Evolutionary conservation across 2,888 invertebrate genomes (phyloP), one percentile per base, ranked within the genome.

Genomic region (Andrena chrysosceles): DNA sequence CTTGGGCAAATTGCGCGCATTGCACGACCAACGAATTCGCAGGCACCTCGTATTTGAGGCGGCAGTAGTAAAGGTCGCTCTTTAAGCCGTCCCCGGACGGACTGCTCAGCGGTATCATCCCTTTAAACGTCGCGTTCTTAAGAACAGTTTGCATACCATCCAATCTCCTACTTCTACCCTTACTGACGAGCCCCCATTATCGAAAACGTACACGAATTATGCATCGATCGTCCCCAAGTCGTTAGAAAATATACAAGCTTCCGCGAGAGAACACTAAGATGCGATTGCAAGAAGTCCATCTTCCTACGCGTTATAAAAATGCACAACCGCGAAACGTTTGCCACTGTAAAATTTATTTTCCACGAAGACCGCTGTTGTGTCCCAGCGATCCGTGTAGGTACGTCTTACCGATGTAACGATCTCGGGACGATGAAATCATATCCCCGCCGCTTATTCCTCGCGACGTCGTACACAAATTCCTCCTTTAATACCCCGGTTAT

Each of bases 1-100:
- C 72, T 69, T 56, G 26, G 69, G 74, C 66, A 77, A 85, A 85
- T 85, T 77, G 77, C 75, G 31, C 72, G n/a, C 48, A 35, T 64
- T 66, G 42, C 54, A n/a, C 8, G 8, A 33, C 59, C 62, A 67
- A 80, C 70, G 70, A 71, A 76, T 70, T 67, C 67, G 56, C 52
- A 42, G 31, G 4, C 56, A 23, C 26, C 69, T 49, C 6, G 13
- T 49, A 49, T 20, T 74, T 33, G 23, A 16, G 42, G 7, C 67
- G 6, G 10, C 23, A 29, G n/a, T 35, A 13, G 63, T 33, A 6
- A 31, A 74, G 23, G 59, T 56, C 62, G 48, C 7, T 52, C 63
- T 74, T 42, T 68, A 56, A 67, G 20, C n/a, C 16, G 54, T 56
- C 35, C 62, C 52, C 64, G n/a, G 13, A 0, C 52, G 33, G 23